A percentile compares a stretch with the other conserved stretches of the same genome.
These are phyloP conservation scores for Pharmacophagus antenor DNA, from an alignment of 2,888 invertebrate genomes.

Conservation along the genomic window DNA sequence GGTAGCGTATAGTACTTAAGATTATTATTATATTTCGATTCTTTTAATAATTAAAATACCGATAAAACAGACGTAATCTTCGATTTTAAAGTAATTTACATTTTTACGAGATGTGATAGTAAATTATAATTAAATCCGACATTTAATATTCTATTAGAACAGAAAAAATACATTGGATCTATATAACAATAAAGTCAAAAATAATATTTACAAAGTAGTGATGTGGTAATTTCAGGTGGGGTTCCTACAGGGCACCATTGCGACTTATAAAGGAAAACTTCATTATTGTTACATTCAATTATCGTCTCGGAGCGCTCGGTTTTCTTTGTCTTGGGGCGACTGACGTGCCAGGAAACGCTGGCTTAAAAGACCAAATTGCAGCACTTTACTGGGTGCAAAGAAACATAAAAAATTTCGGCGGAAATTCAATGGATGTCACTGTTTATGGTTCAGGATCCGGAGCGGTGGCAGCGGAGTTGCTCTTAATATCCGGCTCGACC, in stretches of 20 bases:
- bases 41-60: not conserved
- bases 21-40: not conserved
- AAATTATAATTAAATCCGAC: not conserved
- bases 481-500: slow-evolving; percentile 55
- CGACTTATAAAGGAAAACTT: slow-evolving; percentile 50
- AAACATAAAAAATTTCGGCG: slow-evolving; percentile 66
- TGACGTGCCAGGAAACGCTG: slow-evolving; percentile 64
- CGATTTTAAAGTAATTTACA: too few species aligned
- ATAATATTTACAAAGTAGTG: not conserved
- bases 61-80: not conserved
- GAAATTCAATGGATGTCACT: slow-evolving; percentile 60
- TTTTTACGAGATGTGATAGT: too few species aligned
- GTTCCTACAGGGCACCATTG: slow-evolving; percentile 50
- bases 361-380: slow-evolving; percentile 68
- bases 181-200: not conserved
- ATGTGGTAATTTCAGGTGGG: slow-evolving; percentile 55
- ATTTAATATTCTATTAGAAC: not conserved
- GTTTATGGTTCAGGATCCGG: slow-evolving; percentile 65
- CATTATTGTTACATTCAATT: slow-evolving; percentile 65
- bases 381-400: slow-evolving; percentile 68
- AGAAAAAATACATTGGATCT: not conserved
- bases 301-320: slow-evolving; percentile 66
- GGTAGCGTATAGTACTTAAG: slow-evolving; percentile 44
- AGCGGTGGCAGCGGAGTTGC: slow-evolving; percentile 57
- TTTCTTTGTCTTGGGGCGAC: slow-evolving; percentile 62